Percentiles rank a stretch among this genome's conserved stretches.
Evolutionary conservation across 2,113 vertebrate genomes (phyloP).

Genomic region (Microcebus griseorufus): DNA sequence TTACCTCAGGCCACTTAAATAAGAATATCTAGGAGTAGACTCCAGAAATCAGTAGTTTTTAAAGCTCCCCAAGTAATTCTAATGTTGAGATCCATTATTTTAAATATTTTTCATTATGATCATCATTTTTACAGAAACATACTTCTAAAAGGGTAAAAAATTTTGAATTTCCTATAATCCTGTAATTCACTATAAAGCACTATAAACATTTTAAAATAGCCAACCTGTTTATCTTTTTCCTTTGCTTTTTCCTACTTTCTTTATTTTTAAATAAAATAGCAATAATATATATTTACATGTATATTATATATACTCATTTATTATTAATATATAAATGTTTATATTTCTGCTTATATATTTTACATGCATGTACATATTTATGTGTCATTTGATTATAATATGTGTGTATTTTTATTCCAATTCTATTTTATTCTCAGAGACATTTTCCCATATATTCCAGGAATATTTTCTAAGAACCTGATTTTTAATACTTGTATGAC

Average conservation of each 20-base stretch:
- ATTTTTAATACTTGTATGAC: neutral
- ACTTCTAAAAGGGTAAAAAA: neutral
- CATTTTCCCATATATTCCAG: neutral
- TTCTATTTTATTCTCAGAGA: neutral
- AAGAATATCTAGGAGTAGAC: neutral
- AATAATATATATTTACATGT: neutral
- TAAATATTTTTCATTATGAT: neutral
- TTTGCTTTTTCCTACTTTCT: neutral
- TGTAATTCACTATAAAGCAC: neutral
- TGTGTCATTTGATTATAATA: neutral
- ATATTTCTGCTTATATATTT: neutral
- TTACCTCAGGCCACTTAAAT: neutral
- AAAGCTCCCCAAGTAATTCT: neutral
- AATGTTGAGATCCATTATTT: neutral
- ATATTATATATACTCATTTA: neutral
- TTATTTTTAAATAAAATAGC: neutral
- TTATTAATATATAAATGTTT: neutral
- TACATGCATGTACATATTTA: neutral
- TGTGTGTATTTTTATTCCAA: neutral
- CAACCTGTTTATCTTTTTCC: neutral
- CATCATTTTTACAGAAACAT: neutral
- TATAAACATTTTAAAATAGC: neutral
- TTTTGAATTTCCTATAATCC: neutral
- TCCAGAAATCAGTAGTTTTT: neutral
- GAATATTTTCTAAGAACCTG: neutral